Conservation (phyloP, 64 coral and sea anemone species). For the Pocillopora damicornis region DNA sequence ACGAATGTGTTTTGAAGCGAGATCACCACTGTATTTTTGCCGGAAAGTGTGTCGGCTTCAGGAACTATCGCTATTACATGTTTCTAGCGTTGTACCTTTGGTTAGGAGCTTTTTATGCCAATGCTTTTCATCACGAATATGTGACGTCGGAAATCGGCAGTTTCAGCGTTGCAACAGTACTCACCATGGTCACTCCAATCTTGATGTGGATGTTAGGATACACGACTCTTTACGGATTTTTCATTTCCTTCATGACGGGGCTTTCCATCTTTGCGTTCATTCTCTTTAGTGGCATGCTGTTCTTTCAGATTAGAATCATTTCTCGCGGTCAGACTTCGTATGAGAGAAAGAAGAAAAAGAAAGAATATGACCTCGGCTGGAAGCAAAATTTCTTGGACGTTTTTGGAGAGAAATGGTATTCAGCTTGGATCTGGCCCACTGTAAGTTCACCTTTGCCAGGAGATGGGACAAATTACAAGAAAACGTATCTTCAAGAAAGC, state of each 20-base stretch:
- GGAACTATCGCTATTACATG: constrained; percentile 95
- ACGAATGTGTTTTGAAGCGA: constrained; percentile 84
- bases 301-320: constrained; percentile 82
- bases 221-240: constrained; percentile 69
- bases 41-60: constrained; percentile 84
- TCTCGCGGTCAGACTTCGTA: constrained; percentile 89
- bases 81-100: constrained; percentile 82
- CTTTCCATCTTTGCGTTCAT: constrained; percentile 73
- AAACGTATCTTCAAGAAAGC: constrained; percentile 7
- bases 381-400: constrained; percentile 70
- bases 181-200: constrained; percentile 78
- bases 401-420: constrained; percentile 75
- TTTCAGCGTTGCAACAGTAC: constrained; percentile 63
- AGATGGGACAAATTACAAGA: constrained; percentile 85
- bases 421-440: constrained; percentile 78
- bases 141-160: constrained; percentile 63
- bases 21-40: constrained; percentile 98
- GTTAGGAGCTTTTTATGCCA: constrained; percentile 93
- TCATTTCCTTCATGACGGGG: constrained; percentile 77
- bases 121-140: constrained; percentile 82
- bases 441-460: constrained; percentile 60
- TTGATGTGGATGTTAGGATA: constrained; percentile 74
- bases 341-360: constrained; percentile 78
- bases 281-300: constrained; percentile 71
- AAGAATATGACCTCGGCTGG: constrained; percentile 83